These are phyloP conservation scores for Xanthorhoe spadicearia DNA, from an alignment of 2,888 invertebrate species.

Conservation along the genomic window DNA sequence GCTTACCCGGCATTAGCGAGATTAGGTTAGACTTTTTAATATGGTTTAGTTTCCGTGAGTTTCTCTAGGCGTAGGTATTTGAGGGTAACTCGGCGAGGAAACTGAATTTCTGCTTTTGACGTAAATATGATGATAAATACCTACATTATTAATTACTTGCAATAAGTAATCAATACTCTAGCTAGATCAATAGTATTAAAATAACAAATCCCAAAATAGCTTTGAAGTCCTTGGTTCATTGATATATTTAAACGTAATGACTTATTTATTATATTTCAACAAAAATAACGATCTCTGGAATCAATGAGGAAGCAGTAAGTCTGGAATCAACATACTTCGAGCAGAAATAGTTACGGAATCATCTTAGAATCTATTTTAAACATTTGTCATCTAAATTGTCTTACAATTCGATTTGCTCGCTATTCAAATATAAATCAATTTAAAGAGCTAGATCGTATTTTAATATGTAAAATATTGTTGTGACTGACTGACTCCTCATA, in stretches of 20 bases:
- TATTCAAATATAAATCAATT: constrained; percentile 14
- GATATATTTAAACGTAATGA: too few relatives aligned
- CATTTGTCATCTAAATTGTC: constrained; percentile 1
- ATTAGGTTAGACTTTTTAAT: constrained; percentile 37
- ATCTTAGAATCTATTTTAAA: constrained; percentile 1
- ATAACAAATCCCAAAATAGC: too few relatives aligned
- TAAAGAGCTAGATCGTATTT: background rate
- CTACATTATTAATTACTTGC: too few relatives aligned
- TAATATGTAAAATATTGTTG: background rate
- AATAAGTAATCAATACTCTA: too few relatives aligned
- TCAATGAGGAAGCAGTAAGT: too few relatives aligned
- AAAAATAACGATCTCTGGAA: background rate
- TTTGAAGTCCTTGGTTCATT: too few relatives aligned
- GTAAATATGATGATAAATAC: too few relatives aligned
- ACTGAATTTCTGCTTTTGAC: background rate
- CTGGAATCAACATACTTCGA: background rate
- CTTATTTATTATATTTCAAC: background rate
- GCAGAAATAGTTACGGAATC: background rate
- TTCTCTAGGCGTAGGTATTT: constrained; percentile 6
- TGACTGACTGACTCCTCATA: background rate
- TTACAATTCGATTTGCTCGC: constrained; percentile 5
- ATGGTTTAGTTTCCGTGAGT: constrained; percentile 23
- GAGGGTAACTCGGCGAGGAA: background rate
- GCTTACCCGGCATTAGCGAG: constrained; percentile 40
- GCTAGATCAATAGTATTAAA: too few relatives aligned